Evolutionary conservation across 2,113 vertebrate genomes (phyloP), one percentile per base, ranked within the genome.

Genomic region (Hiodon tergisus): DNA sequence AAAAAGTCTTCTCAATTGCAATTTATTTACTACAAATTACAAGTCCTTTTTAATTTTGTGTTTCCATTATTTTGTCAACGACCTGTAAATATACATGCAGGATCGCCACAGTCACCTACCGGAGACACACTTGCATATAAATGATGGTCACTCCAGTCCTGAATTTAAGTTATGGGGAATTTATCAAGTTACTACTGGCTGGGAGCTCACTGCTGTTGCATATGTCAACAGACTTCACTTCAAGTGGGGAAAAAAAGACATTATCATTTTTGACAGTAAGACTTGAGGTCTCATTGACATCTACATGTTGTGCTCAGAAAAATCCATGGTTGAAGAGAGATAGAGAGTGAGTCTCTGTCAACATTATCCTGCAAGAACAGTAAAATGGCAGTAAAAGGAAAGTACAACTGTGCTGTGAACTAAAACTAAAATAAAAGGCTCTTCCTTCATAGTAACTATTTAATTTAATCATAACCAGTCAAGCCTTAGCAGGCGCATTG

Each of bases 181-280:
- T 31, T 60, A 50, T 16, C 11, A 13, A n/a, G 46, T 14, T 13
- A 50, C 11, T 61, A 46, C 58, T 51, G 71, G 47, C 63, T 52
- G 4, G 5, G 47, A 65, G 54, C 14, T 8, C 53, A 60, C 54
- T 77, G 46, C 48, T 55, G 73, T 60, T 67, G 74, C 60, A 48
- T 65, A 72, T 69, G 75, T 80, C 75, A 77, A 74, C 71, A 66
- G 16, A 53, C 47, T 47, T 77, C 67, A 54, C 67, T 70, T 69
- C 61, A 66, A 9, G 67, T 55, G n/a, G 48, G 31, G 55, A 58
- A 62, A 62, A 57, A 74, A 46, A 65, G 58, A 69, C 53, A 74
- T 76, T 50, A 77, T 77, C 68, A 54, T 74, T 74, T 14, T 11
- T 77, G 68, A 80, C 76, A 74, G 50, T 53, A 14, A 17, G 67